Evolutionary conservation across 2,113 vertebrate genomes (phyloP).

Genomic region (Micronycteris hirsuta): DNA sequence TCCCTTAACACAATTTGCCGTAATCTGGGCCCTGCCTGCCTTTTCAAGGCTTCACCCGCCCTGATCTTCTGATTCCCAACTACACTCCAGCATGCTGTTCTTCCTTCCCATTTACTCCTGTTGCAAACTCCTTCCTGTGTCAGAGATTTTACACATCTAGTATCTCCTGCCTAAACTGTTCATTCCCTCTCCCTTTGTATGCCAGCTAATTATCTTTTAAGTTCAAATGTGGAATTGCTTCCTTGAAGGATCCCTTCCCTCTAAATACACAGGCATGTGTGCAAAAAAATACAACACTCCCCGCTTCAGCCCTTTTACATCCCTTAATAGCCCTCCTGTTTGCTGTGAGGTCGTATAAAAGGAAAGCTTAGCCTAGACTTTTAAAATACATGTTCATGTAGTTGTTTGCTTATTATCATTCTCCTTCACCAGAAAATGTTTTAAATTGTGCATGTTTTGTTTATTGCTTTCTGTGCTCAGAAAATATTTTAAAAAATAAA

Average conservation of each 20-base stretch:
- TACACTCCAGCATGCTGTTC: background rate
- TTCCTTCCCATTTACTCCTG: background rate
- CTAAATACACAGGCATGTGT: background rate
- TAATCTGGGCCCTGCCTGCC: background rate
- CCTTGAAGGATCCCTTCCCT: background rate
- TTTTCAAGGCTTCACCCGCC: background rate
- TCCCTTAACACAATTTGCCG: background rate
- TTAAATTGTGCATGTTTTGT: background rate
- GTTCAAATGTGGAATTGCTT: background rate
- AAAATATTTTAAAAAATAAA: background rate
- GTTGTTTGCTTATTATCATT: background rate
- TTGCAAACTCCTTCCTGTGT: background rate
- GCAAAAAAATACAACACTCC: background rate
- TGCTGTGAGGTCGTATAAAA: background rate
- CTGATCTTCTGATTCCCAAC: background rate
- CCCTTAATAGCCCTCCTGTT: background rate
- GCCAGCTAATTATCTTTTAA: background rate
- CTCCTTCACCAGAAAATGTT: background rate
- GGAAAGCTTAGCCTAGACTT: background rate
- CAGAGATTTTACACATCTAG: background rate
- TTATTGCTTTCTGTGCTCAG: background rate
- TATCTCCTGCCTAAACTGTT: background rate
- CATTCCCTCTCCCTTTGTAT: background rate
- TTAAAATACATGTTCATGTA: background rate
- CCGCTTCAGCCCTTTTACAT: background rate